Evolutionary conservation across 2,797 vertebrate genomes (phyloP).

Genomic region (Balearica regulorum): DNA sequence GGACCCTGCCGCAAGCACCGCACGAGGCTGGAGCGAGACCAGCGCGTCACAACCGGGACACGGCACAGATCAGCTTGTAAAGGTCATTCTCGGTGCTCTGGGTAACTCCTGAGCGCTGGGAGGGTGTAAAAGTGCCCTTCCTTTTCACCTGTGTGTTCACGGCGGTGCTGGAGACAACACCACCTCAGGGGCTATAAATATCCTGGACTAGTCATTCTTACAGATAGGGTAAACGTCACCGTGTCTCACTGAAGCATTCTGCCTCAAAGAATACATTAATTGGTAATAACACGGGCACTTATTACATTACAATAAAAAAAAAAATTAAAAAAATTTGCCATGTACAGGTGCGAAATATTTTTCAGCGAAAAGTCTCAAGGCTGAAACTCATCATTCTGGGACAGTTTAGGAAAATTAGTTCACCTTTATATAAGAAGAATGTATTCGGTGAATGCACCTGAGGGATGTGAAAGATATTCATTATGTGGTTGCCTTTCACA

Average conservation of each 20-base stretch:
- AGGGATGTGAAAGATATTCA: not conserved
- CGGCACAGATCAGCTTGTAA: accelerated
- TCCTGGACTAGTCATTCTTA: not conserved
- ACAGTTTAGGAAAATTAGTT: not conserved
- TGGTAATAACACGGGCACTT: not conserved
- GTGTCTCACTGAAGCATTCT: not conserved
- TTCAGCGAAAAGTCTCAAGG: not conserved
- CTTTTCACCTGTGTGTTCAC: not conserved
- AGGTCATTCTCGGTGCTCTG: not conserved
- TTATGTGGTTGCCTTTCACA: not conserved
- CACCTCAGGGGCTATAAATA: not conserved
- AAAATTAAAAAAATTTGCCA: too few species aligned
- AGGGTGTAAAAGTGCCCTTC: not conserved
- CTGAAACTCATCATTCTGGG: not conserved
- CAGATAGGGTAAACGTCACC: not conserved
- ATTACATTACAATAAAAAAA: not conserved
- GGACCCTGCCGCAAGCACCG: not conserved
- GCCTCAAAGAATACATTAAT: not conserved
- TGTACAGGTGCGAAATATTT: not conserved
- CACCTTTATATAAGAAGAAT: not conserved
- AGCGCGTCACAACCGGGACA: accelerated
- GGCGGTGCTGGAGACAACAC: not conserved
- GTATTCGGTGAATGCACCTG: not conserved
- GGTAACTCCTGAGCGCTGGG: not conserved
- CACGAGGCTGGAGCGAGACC: not conserved